These are phyloP conservation scores for Porphyrio hochstetteri DNA, from an alignment of 2,113 vertebrate genomes.

Conservation along the genomic window DNA sequence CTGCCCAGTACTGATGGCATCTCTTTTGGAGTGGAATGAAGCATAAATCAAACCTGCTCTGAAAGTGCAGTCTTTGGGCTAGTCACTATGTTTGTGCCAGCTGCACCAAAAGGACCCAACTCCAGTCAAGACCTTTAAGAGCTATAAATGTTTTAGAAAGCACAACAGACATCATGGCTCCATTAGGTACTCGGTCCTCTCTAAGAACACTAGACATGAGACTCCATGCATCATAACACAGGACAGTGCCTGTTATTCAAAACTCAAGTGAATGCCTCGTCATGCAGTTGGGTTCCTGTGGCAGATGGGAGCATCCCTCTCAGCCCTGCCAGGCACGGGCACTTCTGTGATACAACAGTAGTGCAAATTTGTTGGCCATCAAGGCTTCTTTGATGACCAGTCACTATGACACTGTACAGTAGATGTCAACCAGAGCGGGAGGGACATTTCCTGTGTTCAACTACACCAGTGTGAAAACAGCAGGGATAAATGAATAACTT, in stretches of 20 bases:
- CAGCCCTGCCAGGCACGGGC: background rate
- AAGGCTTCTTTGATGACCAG: background rate
- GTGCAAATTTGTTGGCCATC: background rate
- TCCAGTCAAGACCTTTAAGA: background rate
- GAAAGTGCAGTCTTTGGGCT: background rate
- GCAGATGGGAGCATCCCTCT: background rate
- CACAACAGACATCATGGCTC: background rate
- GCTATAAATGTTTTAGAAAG: background rate
- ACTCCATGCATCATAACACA: background rate
- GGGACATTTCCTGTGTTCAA: background rate
- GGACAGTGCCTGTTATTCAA: background rate
- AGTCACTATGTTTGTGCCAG: background rate
- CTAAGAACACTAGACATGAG: accelerated
- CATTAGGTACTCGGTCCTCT: background rate
- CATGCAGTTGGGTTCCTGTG: background rate
- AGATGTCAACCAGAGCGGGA: background rate
- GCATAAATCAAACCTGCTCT: background rate
- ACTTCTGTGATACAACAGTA: background rate
- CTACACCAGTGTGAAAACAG: background rate
- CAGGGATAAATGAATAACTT: background rate
- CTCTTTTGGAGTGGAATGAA: background rate
- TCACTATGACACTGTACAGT: background rate
- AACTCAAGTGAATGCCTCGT: background rate
- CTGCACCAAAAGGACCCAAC: background rate
- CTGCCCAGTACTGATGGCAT: background rate